These are phyloP conservation scores for Oryctes rhinoceros DNA, from an alignment of 1,140 invertebrate species.

Conservation along the genomic window DNA sequence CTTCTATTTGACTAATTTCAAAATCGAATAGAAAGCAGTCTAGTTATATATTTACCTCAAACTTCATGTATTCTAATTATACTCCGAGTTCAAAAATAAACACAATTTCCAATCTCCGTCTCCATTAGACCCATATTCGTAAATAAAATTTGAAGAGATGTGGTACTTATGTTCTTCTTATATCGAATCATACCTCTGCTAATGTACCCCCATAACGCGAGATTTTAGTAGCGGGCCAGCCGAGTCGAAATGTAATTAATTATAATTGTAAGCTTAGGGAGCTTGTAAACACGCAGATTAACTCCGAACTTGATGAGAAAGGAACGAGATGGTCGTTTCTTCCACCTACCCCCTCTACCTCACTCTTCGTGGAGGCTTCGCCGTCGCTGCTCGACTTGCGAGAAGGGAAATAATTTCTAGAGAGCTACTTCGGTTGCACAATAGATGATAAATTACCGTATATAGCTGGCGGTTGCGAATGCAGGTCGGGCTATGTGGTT, in stretches of 20 bases:
- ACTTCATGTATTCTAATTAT: too few species aligned
- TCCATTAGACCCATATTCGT: too few species aligned
- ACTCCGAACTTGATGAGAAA: slow-evolving; percentile 5
- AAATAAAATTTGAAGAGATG: too few species aligned
- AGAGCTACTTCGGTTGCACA: background rate
- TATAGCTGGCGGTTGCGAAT: background rate
- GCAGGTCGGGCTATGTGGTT: background rate
- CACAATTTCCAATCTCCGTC: too few species aligned
- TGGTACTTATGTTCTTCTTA: background rate
- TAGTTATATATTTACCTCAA: too few species aligned
- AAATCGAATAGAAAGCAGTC: too few species aligned
- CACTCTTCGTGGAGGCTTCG: background rate
- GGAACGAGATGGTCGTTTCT: background rate
- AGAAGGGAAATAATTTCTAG: background rate
- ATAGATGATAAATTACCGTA: slow-evolving; percentile 5
- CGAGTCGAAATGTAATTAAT: slow-evolving; percentile 4
- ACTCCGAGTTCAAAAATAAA: too few species aligned
- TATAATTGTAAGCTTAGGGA: slow-evolving; percentile 18
- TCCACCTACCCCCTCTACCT: background rate
- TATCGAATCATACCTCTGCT: background rate
- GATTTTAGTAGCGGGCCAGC: background rate
- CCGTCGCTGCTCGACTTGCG: background rate
- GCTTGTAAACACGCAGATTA: slow-evolving; percentile 16
- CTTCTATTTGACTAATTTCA: too few species aligned
- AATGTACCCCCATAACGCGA: background rate